phyloP scores from a whole-genome alignment of 30 jellyfish, hydroid and myxozoan genomes.

The Cassiopea andromeda region DNA sequence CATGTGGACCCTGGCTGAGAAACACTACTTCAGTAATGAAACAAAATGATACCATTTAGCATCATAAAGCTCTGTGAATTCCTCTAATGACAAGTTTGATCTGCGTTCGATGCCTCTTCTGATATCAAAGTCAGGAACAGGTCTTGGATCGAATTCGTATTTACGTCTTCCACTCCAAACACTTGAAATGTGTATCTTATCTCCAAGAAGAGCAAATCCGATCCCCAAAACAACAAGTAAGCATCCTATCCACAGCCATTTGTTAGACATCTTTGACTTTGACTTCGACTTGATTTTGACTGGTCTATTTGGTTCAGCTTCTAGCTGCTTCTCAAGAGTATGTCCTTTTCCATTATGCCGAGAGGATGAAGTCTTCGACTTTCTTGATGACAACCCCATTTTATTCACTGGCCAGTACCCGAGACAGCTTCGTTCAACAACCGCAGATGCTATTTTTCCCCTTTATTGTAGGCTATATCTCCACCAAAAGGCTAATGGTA shows the following conservation, averaged over 20 bases:
- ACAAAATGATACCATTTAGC: conserved; percentile 64
- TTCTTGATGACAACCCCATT: conserved; percentile 12
- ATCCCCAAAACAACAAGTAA: background rate
- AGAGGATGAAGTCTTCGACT: conserved; percentile 5
- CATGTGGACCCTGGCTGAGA: background rate
- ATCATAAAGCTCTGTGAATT: conserved; percentile 63
- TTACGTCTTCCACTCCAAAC: background rate
- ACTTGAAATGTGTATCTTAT: background rate
- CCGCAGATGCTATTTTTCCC: background rate
- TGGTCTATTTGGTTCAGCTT: background rate
- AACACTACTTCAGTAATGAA: background rate
- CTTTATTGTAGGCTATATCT: background rate
- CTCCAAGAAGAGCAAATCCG: conserved; percentile 3
- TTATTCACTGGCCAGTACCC: background rate
- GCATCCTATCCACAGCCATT: background rate
- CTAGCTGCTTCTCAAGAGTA: background rate
- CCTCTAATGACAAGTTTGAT: conserved; percentile 70
- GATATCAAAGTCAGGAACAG: conserved; percentile 50
- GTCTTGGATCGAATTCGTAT: conserved; percentile 9
- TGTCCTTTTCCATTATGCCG: background rate
- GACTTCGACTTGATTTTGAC: background rate
- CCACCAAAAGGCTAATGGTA: background rate
- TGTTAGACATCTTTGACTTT: background rate
- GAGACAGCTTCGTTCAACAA: background rate
- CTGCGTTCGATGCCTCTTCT: conserved; percentile 79